A percentile compares a stretch with the other conserved stretches of the same genome.
Conservation (phyloP, 2,888 invertebrate species). For the Eilema sororculum region DNA sequence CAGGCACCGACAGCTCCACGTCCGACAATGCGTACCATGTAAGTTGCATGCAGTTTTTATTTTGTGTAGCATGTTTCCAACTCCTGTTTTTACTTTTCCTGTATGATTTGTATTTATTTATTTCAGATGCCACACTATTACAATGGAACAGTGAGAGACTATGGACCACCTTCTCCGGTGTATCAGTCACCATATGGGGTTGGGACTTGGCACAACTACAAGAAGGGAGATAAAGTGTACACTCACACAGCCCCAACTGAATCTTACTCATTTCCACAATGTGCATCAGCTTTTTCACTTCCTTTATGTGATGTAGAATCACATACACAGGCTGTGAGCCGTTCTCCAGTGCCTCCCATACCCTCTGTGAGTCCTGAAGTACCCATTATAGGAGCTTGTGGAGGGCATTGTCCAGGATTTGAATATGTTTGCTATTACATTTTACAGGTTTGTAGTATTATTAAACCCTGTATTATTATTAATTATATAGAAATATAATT, state of each 20-base stretch:
- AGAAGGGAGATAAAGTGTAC: slow-evolving; percentile 67
- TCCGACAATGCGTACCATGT: slow-evolving; percentile 84
- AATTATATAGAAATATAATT: no score
- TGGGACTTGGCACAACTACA: slow-evolving; percentile 75
- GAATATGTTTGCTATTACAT: slow-evolving; percentile 91
- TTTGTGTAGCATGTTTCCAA: background rate
- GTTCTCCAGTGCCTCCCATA: slow-evolving; percentile 71
- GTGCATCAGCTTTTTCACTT: slow-evolving; percentile 80
- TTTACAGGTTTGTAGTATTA: slow-evolving; percentile 83
- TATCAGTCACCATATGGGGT: slow-evolving; percentile 82
- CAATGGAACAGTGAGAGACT: slow-evolving; percentile 70
- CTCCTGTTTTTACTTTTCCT: background rate
- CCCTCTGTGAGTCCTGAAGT: slow-evolving; percentile 81
- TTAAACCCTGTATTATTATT: background rate
- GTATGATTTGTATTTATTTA: background rate
- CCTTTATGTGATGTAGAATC: slow-evolving; percentile 74
- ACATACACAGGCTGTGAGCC: slow-evolving; percentile 57
- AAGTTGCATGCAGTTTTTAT: slow-evolving; percentile 35
- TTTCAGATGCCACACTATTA: slow-evolving; percentile 80
- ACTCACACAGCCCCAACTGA: slow-evolving; percentile 60
- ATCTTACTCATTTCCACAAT: slow-evolving; percentile 75
- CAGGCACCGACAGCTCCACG: slow-evolving; percentile 83
- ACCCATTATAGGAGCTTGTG: slow-evolving; percentile 89
- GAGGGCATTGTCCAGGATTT: slow-evolving; percentile 90
- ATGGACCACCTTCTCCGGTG: slow-evolving; percentile 80